Percentiles rank a stretch among this genome's conserved stretches.
phyloP scores from a whole-genome alignment of 1,140 invertebrate species.

The Stegodyphus dumicola region DNA sequence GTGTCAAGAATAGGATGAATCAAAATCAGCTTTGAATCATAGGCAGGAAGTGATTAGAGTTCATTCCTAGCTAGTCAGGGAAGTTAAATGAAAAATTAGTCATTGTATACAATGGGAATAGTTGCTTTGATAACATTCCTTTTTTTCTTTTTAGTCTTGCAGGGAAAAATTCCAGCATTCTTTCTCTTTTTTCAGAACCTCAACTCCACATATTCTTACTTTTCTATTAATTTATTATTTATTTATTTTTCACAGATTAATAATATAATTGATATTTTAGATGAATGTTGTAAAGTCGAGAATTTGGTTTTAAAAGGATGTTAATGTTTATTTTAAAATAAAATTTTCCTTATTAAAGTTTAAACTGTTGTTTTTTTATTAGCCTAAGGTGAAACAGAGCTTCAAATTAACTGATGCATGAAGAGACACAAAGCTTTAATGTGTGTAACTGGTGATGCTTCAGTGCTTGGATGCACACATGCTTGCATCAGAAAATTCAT shows the following conservation, averaged over 20 bases:
- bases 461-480: constrained; percentile 30
- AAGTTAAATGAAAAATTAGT: neutral
- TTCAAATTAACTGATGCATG: constrained; percentile 19
- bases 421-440: constrained; percentile 11
- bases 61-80: neutral
- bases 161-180: too few species aligned
- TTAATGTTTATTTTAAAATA: neutral
- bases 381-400: constrained; percentile 14
- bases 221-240: too few species aligned
- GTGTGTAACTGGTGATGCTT: neutral
- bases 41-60: constrained; percentile 13
- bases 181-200: too few species aligned
- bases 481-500: constrained; percentile 32
- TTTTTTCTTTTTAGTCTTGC: too few species aligned
- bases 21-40: constrained; percentile 7
- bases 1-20: constrained; percentile 2
- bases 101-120: neutral
- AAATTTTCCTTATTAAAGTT: neutral
- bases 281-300: too few species aligned
- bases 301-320: too few species aligned
- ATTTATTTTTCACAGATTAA: too few species aligned
- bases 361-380: constrained; percentile 4
- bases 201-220: too few species aligned
- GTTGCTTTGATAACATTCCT: too few species aligned
- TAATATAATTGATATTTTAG: too few species aligned